phyloP scores from a whole-genome alignment of 1,140 invertebrate species.

The Drosophila persimilis region DNA sequence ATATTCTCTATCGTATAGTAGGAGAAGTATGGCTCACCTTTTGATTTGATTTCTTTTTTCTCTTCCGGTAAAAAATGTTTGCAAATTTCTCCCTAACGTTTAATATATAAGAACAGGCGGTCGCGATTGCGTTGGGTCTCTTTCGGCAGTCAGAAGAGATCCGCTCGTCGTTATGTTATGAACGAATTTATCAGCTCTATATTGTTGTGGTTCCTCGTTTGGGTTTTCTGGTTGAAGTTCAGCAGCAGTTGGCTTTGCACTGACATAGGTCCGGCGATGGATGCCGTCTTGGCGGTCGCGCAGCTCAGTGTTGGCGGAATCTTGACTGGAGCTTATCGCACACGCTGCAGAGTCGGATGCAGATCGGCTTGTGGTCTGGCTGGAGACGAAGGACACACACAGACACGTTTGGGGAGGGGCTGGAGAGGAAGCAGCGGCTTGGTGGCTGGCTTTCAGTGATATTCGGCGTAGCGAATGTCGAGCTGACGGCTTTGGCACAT shows the following conservation, averaged over 20 bases:
- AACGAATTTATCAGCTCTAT: conserved; percentile 80
- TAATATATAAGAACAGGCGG: conserved; percentile 28
- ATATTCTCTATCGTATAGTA: too few species aligned
- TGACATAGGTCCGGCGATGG: conserved; percentile 77
- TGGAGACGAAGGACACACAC: not conserved
- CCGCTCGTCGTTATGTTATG: conserved; percentile 75
- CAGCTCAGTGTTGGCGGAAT: conserved; percentile 70
- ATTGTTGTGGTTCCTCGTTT: conserved; percentile 70
- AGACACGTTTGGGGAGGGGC: not conserved
- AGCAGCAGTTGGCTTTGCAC: conserved; percentile 72
- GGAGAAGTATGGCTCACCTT: conserved; percentile 53
- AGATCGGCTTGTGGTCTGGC: conserved; percentile 6
- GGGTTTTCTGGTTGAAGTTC: conserved; percentile 78
- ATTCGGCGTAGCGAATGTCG: conserved; percentile 59
- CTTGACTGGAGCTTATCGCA: conserved; percentile 53
- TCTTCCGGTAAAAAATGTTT: conserved; percentile 82
- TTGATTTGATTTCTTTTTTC: conserved; percentile 80
- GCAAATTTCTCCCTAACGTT: conserved; percentile 70
- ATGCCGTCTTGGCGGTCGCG: conserved; percentile 75
- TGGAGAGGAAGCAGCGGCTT: conserved; percentile 4
- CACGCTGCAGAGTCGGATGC: not conserved
- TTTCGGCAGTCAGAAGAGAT: conserved; percentile 23
- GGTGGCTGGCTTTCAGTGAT: conserved; percentile 18
- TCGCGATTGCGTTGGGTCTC: conserved; percentile 26
- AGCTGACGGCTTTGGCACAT: conserved; percentile 62